Evolutionary conservation across 1,140 invertebrate species (phyloP).

Genomic region (Danaus melanippus): DNA sequence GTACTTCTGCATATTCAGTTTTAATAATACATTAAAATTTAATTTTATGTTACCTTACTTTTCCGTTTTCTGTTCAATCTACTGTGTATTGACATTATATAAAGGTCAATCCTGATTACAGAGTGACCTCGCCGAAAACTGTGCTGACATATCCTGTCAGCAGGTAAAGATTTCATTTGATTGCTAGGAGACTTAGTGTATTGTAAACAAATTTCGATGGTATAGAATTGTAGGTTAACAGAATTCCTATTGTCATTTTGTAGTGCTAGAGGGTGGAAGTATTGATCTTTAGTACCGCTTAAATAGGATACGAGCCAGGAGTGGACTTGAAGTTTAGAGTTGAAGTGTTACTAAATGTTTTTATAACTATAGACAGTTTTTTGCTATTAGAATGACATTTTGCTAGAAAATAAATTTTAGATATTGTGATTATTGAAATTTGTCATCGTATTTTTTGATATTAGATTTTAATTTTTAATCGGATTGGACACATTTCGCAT

Average conservation of each 20-base stretch:
- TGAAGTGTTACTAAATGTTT: slow-evolving; percentile 26
- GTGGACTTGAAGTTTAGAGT: slow-evolving; percentile 27
- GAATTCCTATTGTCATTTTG: slow-evolving; percentile 34
- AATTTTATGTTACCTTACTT: slow-evolving; percentile 9
- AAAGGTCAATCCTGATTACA: slow-evolving; percentile 62
- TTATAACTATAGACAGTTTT: slow-evolving; percentile 30
- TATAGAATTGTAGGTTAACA: slow-evolving; percentile 34
- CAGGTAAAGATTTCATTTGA: slow-evolving; percentile 59
- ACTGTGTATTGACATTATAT: slow-evolving; percentile 11
- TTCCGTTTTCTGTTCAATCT: slow-evolving; percentile 11
- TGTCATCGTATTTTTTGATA: too few relatives aligned
- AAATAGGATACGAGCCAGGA: slow-evolving; percentile 31
- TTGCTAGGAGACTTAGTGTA: slow-evolving; percentile 61
- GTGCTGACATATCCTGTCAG: slow-evolving; percentile 72
- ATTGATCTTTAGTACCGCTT: slow-evolving; percentile 30
- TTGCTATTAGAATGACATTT: slow-evolving; percentile 20
- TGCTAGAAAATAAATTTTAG: slow-evolving; percentile 22
- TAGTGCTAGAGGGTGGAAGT: slow-evolving; percentile 49
- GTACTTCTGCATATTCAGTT: slow-evolving; percentile 58
- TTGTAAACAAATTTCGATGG: slow-evolving; percentile 45
- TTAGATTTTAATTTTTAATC: too few relatives aligned
- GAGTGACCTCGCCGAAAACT: slow-evolving; percentile 68
- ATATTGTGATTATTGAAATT: not conserved
- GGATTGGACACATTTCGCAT: too few relatives aligned
- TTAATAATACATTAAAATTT: slow-evolving; percentile 8